phyloP scores from a whole-genome alignment of 1,140 invertebrate species.

The Penaeus chinensis region DNA sequence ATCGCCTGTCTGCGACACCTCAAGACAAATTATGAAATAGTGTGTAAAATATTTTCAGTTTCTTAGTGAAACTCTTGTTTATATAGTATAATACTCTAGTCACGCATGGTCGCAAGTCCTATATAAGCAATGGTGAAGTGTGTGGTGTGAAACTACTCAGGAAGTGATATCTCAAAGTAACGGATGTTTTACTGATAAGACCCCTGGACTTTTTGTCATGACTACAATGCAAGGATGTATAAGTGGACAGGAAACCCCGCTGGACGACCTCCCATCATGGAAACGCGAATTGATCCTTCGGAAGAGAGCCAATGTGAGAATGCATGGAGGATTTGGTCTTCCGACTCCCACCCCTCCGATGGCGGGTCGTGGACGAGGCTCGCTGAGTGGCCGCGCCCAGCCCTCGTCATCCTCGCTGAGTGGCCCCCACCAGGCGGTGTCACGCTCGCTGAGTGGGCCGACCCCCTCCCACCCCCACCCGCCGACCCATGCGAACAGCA shows the following conservation, averaged over 20 bases:
- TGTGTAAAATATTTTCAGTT: slow-evolving; percentile 29
- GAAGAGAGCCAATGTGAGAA: slow-evolving; percentile 60
- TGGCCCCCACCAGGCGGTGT: slow-evolving; percentile 50
- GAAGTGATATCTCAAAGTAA: slow-evolving; percentile 51
- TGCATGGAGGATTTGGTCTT: slow-evolving; percentile 47
- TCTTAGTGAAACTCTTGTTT: slow-evolving; percentile 18
- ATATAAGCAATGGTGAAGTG: slow-evolving; percentile 32
- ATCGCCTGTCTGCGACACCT: slow-evolving; percentile 27
- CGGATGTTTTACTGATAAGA: slow-evolving; percentile 59
- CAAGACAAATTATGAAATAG: slow-evolving; percentile 27
- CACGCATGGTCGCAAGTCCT: slow-evolving; percentile 16
- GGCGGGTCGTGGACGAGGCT: slow-evolving; percentile 51
- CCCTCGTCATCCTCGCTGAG: slow-evolving; percentile 56
- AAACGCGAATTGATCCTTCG: slow-evolving; percentile 62
- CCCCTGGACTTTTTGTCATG: slow-evolving; percentile 27
- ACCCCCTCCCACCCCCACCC: slow-evolving; percentile 44
- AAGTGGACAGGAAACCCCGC: slow-evolving; percentile 54
- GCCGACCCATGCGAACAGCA: slow-evolving; percentile 3
- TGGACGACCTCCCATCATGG: slow-evolving; percentile 61
- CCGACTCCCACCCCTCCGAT: slow-evolving; percentile 35
- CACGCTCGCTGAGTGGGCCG: slow-evolving; percentile 54
- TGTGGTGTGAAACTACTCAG: slow-evolving; percentile 40
- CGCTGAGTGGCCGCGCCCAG: slow-evolving; percentile 46
- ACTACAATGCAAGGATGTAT: slow-evolving; percentile 49
- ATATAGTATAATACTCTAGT: slow-evolving; percentile 49